Evolutionary conservation across 1,140 invertebrate genomes (phyloP).

Genomic region (Heliconius hermathena): DNA sequence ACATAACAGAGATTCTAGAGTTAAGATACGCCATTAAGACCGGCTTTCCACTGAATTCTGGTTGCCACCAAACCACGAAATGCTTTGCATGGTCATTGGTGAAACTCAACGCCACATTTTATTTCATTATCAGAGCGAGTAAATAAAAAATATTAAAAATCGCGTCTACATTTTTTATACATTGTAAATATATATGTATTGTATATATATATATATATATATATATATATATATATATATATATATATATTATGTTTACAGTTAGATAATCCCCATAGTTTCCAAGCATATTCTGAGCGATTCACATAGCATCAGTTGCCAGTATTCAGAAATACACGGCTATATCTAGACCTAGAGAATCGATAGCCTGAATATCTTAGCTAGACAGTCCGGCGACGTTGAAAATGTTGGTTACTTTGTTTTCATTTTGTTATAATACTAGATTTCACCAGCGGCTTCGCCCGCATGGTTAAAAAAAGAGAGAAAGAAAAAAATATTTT

Average conservation of each 20-base stretch:
- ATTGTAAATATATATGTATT: not conserved
- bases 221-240: too few species aligned
- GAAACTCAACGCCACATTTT: too few species aligned
- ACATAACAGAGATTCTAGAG: too few species aligned
- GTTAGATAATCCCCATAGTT: not conserved
- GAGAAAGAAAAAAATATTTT: too few species aligned
- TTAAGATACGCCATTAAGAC: too few species aligned
- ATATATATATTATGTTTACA: not conserved
- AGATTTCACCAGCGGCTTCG: too few species aligned
- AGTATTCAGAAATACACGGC: not conserved
- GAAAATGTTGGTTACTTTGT: conserved; percentile 6
- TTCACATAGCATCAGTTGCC: conserved; percentile 1
- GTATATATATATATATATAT: not conserved
- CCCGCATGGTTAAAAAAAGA: too few species aligned
- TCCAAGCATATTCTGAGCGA: not conserved
- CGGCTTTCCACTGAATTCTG: too few species aligned
- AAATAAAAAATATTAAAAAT: too few species aligned
- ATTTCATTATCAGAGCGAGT: too few species aligned
- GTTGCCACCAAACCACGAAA: too few species aligned
- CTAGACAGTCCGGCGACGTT: conserved; percentile 25
- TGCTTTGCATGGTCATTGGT: too few species aligned
- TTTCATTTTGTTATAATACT: not conserved
- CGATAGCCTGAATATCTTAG: conserved; percentile 23
- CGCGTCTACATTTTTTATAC: not conserved
- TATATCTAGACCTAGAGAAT: conserved; percentile 31